Base-by-base conservation (phyloP, 1,140 invertebrate genomes). In the Dinoponera quadriceps region DNA sequence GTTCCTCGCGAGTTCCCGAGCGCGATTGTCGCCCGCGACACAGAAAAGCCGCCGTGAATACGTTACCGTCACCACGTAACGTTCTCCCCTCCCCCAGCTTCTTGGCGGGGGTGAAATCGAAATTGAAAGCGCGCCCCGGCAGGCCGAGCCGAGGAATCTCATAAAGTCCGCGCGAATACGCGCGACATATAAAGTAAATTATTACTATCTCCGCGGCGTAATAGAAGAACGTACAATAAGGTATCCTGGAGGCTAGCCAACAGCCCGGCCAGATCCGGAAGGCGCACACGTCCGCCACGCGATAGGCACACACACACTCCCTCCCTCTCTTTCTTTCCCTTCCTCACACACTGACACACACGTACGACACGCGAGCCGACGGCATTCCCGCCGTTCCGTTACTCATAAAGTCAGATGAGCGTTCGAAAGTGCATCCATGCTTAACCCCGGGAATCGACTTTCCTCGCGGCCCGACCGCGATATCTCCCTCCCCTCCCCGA, bases 191-290 rank as follows among this genome's bases (percentile, higher is more conserved):
- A 71, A 80, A 80, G 65, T 80, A 80, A 80, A 80, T 80, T 80
- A 80, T 80, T 80, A 27, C 75, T 86, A 85, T 86, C 75, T 78
- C 84, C 80, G 57, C 54, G 72, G 71, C 54, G 85, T 87, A 86
- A 87, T 82, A 59, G 68, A 66, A 82, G 85, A 83, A 86, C 59
- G 72, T 87, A 87, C 85, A 86, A 86, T 87, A 87, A 87, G 82
- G 84, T 87, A 78, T 78, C 69, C 82, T 87, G 85, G 85, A 86
- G 18, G 14, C 59, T 11, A 25, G 85, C 85, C 85, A 87, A 48
- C 68, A 71, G 57, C 75, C 54, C 51, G n/a, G 65, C 75, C 22
- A n/a, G n/a, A 80, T 80, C 65, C 51, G 54, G 65, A 20, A 29
- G 13, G 16, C 65, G n/a, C 65, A 57, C 51, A 44, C 18, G 69